These are phyloP conservation scores for Drosophila acutilabella DNA, from an alignment of 2,888 invertebrate species.

Conservation along the genomic window DNA sequence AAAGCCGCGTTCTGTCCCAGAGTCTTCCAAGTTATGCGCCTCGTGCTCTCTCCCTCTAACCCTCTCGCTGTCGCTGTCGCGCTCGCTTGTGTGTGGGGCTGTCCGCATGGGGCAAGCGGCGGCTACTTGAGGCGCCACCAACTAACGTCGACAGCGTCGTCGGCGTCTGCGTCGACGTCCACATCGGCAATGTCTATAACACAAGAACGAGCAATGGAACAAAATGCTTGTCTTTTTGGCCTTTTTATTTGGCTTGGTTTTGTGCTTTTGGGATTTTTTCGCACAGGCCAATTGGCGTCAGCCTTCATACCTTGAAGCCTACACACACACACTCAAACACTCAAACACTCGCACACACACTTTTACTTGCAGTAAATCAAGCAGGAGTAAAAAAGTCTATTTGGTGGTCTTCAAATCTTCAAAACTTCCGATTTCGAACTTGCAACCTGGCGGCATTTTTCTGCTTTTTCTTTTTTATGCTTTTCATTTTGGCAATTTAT, in stretches of 20 bases:
- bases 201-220: conserved; percentile 35
- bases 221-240: conserved; percentile 50
- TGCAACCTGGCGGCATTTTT: conserved; percentile 64
- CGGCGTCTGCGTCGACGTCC: conserved; percentile 35
- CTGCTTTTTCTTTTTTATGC: conserved; percentile 36
- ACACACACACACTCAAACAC: conserved; percentile 12
- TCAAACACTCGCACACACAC: conserved; percentile 3
- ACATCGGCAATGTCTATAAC: conserved; percentile 52
- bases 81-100: conserved; percentile 16
- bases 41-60: conserved; percentile 30
- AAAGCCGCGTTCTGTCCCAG: conserved; percentile 28
- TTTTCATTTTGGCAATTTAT: conserved; percentile 60
- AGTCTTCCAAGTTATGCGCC: conserved; percentile 57
- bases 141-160: conserved; percentile 44
- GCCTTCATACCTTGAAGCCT: conserved; percentile 65
- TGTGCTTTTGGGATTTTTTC: conserved; percentile 52
- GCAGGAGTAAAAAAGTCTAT: conserved; percentile 64
- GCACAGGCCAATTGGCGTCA: conserved; percentile 76
- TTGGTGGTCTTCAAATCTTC: conserved; percentile 53
- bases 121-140: conserved; percentile 78
- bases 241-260: conserved; percentile 17
- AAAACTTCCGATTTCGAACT: background rate
- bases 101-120: conserved; percentile 62
- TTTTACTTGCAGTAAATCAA: conserved; percentile 62
- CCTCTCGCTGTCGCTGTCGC: conserved; percentile 7